Conservation (phyloP, 2,113 vertebrate species). For the Hypomesus transpacificus region DNA sequence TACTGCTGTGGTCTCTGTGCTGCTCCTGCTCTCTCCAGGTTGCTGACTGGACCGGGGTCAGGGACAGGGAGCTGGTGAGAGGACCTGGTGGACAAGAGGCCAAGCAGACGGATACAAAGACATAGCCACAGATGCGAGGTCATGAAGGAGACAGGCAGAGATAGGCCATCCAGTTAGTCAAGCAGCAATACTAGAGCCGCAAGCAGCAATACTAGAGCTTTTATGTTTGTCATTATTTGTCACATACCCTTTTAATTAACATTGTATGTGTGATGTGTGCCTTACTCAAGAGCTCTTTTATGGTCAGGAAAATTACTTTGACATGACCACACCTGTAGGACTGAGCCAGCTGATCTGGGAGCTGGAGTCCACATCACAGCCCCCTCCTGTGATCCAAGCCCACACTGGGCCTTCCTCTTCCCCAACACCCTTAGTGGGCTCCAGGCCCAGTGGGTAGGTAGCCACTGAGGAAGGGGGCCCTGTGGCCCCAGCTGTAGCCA, state of each 20-base stretch:
- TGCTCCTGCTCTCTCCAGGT: constrained; percentile 82
- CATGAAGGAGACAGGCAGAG: background rate
- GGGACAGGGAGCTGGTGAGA: constrained; percentile 80
- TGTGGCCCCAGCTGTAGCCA: constrained; percentile 42
- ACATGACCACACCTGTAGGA: constrained; percentile 54
- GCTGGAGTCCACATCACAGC: constrained; percentile 79
- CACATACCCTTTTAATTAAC: background rate
- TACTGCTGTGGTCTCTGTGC: constrained; percentile 78
- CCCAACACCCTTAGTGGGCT: constrained; percentile 66
- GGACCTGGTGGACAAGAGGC: constrained; percentile 67
- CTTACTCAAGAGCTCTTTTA: background rate
- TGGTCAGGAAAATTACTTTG: background rate
- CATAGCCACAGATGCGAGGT: background rate
- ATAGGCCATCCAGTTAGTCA: too few species aligned
- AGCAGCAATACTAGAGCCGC: too few species aligned
- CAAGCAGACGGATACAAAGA: constrained; percentile 15
- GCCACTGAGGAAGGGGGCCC: constrained; percentile 69
- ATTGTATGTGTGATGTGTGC: background rate
- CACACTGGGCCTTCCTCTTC: constrained; percentile 79
- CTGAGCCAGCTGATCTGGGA: constrained; percentile 83
- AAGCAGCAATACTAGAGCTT: too few species aligned
- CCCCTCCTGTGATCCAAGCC: constrained; percentile 89
- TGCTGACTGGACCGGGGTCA: constrained; percentile 84
- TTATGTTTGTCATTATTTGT: background rate
- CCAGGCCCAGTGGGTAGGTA: constrained; percentile 72